A percentile compares a stretch with the other conserved stretches of the same genome.
These are phyloP conservation scores for Neodiprion virginianus DNA, from an alignment of 1,140 invertebrate genomes.

Conservation along the genomic window DNA sequence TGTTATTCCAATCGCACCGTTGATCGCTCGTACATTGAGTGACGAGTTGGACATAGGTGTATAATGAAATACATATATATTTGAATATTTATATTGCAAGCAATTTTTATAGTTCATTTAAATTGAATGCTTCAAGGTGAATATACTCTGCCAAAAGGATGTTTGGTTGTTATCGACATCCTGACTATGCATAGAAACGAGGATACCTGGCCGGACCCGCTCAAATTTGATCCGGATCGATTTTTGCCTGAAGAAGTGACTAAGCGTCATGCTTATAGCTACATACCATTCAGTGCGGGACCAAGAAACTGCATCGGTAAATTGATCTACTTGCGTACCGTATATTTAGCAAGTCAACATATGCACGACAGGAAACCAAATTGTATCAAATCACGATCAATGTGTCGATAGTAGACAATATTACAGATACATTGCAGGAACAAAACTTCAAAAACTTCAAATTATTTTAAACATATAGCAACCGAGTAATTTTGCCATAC, in stretches of 20 bases:
- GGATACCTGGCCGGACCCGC: constrained; percentile 64
- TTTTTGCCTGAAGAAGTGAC: constrained; percentile 58
- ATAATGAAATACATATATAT: no score
- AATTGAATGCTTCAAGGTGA: not conserved
- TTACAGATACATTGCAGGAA: not conserved
- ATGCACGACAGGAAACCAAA: not conserved
- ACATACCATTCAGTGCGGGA: constrained; percentile 65
- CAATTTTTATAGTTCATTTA: not conserved
- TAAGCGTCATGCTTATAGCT: constrained; percentile 53
- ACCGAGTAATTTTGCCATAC: not conserved
- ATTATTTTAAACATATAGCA: not conserved
- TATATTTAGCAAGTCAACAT: not conserved
- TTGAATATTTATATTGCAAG: not conserved
- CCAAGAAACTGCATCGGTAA: constrained; percentile 65
- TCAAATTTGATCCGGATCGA: constrained; percentile 66
- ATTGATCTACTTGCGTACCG: not conserved
- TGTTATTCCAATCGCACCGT: not conserved
- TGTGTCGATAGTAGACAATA: not conserved
- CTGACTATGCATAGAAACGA: constrained; percentile 39
- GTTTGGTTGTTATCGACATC: not conserved
- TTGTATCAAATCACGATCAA: not conserved
- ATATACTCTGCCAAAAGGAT: not conserved
- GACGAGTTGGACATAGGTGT: not conserved
- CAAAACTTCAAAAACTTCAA: not conserved
- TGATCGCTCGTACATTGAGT: not conserved